Evolutionary conservation across 2,888 invertebrate genomes (phyloP).

Genomic region (Protodeltote pygarga): DNA sequence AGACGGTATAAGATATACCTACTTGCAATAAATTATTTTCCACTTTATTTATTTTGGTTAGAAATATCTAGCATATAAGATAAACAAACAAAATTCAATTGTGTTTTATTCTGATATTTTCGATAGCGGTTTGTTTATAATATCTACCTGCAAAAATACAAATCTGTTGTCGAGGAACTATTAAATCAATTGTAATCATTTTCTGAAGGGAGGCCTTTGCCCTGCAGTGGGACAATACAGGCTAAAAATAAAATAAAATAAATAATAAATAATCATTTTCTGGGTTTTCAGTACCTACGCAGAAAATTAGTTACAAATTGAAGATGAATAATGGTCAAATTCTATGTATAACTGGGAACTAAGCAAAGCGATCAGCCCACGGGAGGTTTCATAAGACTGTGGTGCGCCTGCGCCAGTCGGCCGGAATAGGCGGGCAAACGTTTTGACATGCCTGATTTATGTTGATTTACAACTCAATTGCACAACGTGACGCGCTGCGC

Average conservation of each 20-base stretch:
- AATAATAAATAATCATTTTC: no score
- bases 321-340: no score
- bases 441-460: conserved; percentile 64
- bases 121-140: conserved; percentile 12
- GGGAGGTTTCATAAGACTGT: conserved; percentile 41
- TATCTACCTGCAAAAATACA: conserved; percentile 15
- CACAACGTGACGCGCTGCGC: conserved; percentile 45
- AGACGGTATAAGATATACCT: no score
- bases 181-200: conserved; percentile 8
- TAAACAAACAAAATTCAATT: conserved; percentile 4
- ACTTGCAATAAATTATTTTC: no score
- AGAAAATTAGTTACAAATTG: no score
- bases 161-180: conserved; percentile 4
- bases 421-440: conserved; percentile 53
- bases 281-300: no score
- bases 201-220: no score
- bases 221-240: no score
- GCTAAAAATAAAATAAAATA: no score
- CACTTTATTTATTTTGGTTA: conserved; percentile 3
- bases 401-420: conserved; percentile 22
- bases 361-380: conserved; percentile 42
- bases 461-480: conserved; percentile 57
- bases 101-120: conserved; percentile 9
- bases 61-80: neutral
- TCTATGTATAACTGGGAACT: conserved; percentile 42